Percentiles rank a stretch among this genome's conserved stretches.
phyloP scores from a whole-genome alignment of 2,797 vertebrate genomes.

The Perdix hodgsoniae region DNA sequence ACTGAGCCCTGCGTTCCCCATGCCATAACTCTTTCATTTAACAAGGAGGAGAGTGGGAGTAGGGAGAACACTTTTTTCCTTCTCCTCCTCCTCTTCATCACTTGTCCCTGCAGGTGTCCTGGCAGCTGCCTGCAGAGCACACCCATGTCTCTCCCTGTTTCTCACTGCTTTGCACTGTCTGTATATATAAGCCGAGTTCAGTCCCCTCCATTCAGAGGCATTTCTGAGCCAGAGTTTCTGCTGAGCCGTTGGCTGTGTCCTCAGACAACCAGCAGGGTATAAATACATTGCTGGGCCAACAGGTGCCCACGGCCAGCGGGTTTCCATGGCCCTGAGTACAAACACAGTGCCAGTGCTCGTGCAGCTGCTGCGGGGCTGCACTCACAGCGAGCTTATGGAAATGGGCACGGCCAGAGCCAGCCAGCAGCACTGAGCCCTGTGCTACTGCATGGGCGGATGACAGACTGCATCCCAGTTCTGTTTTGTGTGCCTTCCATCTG shows the following conservation, averaged over 20 bases:
- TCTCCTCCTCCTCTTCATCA: not conserved
- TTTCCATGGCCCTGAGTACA: not conserved
- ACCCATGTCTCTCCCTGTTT: not conserved
- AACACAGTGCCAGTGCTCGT: fast-evolving
- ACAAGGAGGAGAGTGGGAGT: not conserved
- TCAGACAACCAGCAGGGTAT: fast-evolving
- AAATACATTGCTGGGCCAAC: not conserved
- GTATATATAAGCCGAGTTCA: not conserved
- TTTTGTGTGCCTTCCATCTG: not conserved
- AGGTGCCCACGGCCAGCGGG: not conserved
- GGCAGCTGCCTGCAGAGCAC: fast-evolving
- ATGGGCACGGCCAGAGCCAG: fast-evolving
- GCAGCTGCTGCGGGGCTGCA: fast-evolving
- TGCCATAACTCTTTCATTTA: not conserved
- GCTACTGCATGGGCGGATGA: fast-evolving
- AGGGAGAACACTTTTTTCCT: not conserved
- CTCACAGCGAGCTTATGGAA: fast-evolving
- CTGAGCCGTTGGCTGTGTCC: not conserved
- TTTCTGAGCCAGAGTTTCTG: not conserved
- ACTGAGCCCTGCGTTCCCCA: not conserved
- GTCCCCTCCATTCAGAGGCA: fast-evolving
- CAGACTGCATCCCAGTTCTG: not conserved
- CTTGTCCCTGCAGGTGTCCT: fast-evolving
- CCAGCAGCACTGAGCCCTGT: fast-evolving
- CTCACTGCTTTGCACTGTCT: not conserved